These are phyloP conservation scores for Hyaena hyaena DNA, from an alignment of 2,113 vertebrate genomes.

Conservation along the genomic window DNA sequence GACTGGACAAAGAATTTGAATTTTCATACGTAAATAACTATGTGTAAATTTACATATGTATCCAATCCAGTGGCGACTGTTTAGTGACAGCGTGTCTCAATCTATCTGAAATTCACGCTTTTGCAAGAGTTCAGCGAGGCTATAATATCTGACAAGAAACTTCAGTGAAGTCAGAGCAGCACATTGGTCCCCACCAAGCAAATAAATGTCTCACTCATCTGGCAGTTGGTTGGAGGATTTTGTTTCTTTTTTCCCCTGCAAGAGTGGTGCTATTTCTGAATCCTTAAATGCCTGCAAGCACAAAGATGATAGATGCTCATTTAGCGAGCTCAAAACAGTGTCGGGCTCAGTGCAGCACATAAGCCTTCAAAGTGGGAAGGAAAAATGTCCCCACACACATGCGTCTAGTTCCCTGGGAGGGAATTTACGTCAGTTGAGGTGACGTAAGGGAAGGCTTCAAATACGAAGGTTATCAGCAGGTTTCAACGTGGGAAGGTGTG, in stretches of 20 bases:
- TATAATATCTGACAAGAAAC: background rate
- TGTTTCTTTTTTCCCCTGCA: background rate
- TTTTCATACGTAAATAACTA: conserved; percentile 20
- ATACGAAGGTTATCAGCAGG: background rate
- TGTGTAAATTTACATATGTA: background rate
- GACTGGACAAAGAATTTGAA: conserved; percentile 22
- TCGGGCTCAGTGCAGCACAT: background rate
- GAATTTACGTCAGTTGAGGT: background rate
- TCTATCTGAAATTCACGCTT: conserved; percentile 58
- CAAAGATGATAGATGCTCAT: background rate
- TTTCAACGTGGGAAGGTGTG: background rate
- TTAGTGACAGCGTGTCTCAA: conserved; percentile 46
- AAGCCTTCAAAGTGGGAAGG: background rate
- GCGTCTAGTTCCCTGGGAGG: background rate
- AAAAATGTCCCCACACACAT: too few species aligned
- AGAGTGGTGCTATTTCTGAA: background rate
- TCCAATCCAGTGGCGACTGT: background rate
- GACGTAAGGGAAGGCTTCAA: background rate
- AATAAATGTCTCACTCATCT: background rate
- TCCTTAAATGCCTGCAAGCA: background rate
- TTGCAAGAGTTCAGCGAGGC: conserved; percentile 22
- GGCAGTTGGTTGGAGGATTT: background rate
- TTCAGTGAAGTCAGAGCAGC: background rate
- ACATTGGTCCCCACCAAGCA: background rate
- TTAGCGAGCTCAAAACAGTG: background rate